Base-by-base conservation (phyloP, 2,113 vertebrate genomes). In the Emydura subglobosa region DNA sequence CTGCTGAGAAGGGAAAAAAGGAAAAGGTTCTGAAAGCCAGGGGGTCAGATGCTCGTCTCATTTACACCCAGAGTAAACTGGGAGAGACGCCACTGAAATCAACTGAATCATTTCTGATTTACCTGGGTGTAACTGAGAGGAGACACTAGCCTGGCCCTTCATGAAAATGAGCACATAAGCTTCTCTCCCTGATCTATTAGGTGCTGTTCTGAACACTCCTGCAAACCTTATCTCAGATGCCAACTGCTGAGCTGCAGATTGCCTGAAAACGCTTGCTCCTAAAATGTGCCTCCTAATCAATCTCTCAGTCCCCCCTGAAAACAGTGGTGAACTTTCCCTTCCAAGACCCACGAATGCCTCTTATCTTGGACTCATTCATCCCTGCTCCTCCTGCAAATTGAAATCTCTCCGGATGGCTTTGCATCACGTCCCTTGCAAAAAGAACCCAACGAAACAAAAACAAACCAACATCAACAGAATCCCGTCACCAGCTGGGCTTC, bases 41-140 rank as follows among this genome's bases (percentile, higher is more conserved):
- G 0, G 4, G 87, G 91, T 55, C 91, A 93, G 92, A 89, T 81
- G 78, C 54, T 78, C 82, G 50, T 84, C 79, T 85, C 61, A 44
- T 14, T 22, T 44, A 2, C 29, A 11, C 76, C 34, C 44, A 82
- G 79, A 29, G 9, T 44, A 50, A 79, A 44, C 7, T 29, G 14
- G 5, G 49, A 44, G 25, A 5, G 5, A 22, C 5, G 5, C 10
- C 53, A 87, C 11, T 22, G 39, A 65, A 2, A 84, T 55, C 50
- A 9, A 65, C 5, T 21, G 17, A 17, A 0, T 16, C 0, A 0
- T 42, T 85, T 59, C 82, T 0, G 0, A 29, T 88, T 90, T 79
- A 47, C 79, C 44, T 0, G 0, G 72, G 89, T 86, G 72, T 1
- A 2, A 44, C 42, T 88, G 95, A 87, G 0, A 8, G 79, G 88